Evolutionary conservation across 2,113 vertebrate species (phyloP).

Genomic region (Bathybates hornii): DNA sequence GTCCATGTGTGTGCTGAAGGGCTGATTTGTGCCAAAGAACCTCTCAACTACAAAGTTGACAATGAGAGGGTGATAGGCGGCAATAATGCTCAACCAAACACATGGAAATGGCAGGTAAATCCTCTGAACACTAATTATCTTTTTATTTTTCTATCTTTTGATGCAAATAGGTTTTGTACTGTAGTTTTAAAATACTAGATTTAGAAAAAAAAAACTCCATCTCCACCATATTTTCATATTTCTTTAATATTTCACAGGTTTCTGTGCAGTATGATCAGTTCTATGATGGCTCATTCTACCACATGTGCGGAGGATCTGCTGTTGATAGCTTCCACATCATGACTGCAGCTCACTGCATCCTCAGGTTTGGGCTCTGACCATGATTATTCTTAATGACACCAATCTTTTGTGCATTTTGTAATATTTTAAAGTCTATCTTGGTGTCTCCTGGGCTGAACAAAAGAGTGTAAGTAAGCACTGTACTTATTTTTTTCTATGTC

Average conservation of each 20-base stretch:
- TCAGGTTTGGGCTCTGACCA: slow-evolving; percentile 23
- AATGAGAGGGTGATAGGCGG: slow-evolving; percentile 59
- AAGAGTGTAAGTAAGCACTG: background rate
- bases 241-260: slow-evolving; percentile 11
- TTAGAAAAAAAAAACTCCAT: rapidly evolving
- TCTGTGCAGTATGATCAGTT: slow-evolving; percentile 49
- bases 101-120: slow-evolving; percentile 72
- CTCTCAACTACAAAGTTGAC: slow-evolving; percentile 27
- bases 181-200: background rate
- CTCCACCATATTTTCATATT: background rate
- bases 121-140: background rate
- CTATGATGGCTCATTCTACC: background rate
- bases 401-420: background rate
- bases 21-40: slow-evolving; percentile 36
- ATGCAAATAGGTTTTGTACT: background rate
- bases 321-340: slow-evolving; percentile 23
- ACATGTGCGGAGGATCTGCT: slow-evolving; percentile 57
- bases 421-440: background rate
- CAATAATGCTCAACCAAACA: slow-evolving; percentile 15
- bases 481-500: background rate
- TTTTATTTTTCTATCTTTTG: background rate
- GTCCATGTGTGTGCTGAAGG: slow-evolving; percentile 12
- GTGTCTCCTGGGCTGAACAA: background rate
- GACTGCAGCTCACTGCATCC: slow-evolving; percentile 71
- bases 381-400: background rate